These are phyloP conservation scores for Erythrolamprus reginae DNA, from an alignment of 2,113 vertebrate genomes.

Conservation along the genomic window DNA sequence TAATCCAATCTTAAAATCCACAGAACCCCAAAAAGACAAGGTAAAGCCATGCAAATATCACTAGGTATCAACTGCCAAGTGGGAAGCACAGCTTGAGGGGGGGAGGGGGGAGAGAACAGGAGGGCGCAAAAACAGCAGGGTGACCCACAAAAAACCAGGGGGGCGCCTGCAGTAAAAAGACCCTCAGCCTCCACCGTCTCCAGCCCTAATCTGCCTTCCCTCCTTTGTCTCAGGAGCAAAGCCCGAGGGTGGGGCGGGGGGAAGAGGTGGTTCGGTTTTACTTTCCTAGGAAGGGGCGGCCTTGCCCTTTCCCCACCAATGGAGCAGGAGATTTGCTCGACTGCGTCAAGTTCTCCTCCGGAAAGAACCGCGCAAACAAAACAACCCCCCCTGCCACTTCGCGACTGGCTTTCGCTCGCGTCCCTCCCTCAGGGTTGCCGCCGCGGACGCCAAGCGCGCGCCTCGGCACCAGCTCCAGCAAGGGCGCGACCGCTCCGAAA, in stretches of 20 bases:
- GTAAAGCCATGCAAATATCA: neutral
- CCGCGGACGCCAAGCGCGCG: neutral
- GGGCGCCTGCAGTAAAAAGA: no score
- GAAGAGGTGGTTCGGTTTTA: rapidly evolving
- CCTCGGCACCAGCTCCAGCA: neutral
- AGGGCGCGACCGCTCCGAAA: neutral
- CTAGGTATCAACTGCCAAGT: neutral
- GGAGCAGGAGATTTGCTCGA: slow-evolving; percentile 40
- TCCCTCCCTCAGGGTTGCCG: neutral
- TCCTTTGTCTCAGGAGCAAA: slow-evolving; percentile 36
- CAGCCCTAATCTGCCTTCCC: neutral
- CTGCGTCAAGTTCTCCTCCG: slow-evolving; percentile 20
- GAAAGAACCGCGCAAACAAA: neutral
- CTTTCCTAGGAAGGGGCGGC: slow-evolving; percentile 35
- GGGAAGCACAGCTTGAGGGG: neutral
- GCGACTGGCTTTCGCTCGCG: neutral
- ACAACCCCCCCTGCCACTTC: neutral
- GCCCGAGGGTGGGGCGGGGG: slow-evolving; percentile 6
- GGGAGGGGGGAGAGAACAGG: no score
- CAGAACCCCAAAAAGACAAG: neutral
- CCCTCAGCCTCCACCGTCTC: neutral
- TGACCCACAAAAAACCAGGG: no score
- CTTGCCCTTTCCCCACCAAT: slow-evolving; percentile 13
- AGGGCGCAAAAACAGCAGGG: no score
- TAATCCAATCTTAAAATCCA: neutral